Evolutionary conservation across 2,113 vertebrate species (phyloP), one percentile per base, ranked within the genome.

Genomic region (Gymnarchus niloticus): DNA sequence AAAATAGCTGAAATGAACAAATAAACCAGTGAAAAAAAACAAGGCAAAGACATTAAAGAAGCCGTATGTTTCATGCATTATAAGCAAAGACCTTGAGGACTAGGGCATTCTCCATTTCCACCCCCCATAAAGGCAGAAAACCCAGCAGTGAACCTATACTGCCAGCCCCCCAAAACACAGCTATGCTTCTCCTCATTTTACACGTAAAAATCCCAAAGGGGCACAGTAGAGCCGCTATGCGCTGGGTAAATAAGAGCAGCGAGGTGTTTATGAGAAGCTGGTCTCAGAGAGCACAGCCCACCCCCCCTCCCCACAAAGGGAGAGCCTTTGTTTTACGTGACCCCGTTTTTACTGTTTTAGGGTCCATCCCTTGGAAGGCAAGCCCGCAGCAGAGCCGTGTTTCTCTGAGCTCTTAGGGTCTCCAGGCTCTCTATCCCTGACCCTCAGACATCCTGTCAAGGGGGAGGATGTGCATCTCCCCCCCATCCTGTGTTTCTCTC

Each of bases 1-100:
- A 76, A 85, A 51, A 56, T 28, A 6, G 33, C 81, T 14, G 52
- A 85, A 85, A 85, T 85, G 73, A 85, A 85, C 46, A 78, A 85
- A 85, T 57, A 85, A 56, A 85, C 69, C 52, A 33, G 41, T 23
- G 10, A 57, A 85, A 85, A 76, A 12, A 33, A 28, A 19, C 14
- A 85, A 56, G 28, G 59, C 9, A 73, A 9, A 48, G 21, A 76
- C 6, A 51, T 33, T 14, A 10, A 73, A 77, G 56, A 85, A 54
- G 37, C 33, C 37, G 33, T 9, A 25, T 85, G 54, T 73, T 54
- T 49, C 9, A 81, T 28, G 23, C 19, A 7, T 73, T 14, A 49
- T 46, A 54, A 33, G 51, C 69, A 25, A 28, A 7, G 37, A 17
- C 23, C 33, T 56, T 3, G 37, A 33, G 19, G 23, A 59, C 56